Conservation (phyloP, 2,797 vertebrate species). For the Echeneis naucrates region DNA sequence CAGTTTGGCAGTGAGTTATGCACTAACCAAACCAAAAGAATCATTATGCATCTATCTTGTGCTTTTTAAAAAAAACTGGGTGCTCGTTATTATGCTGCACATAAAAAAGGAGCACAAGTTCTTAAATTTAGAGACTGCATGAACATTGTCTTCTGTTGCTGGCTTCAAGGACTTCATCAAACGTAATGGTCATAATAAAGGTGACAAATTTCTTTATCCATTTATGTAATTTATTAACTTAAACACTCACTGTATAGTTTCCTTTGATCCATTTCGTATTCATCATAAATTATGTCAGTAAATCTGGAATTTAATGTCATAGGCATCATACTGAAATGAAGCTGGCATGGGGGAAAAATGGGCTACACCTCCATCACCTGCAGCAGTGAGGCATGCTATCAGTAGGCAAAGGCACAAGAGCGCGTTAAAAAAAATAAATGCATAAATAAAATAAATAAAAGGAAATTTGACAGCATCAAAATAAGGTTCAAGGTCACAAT, state of each 20-base stretch:
- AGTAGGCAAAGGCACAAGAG: background rate
- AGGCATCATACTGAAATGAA: background rate
- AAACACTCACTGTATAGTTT: background rate
- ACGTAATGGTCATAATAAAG: background rate
- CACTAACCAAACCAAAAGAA: background rate
- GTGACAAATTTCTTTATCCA: background rate
- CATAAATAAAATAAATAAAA: no score
- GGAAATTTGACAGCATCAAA: slow-evolving; percentile 8
- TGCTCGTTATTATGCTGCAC: background rate
- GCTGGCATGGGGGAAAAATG: background rate
- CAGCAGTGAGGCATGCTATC: background rate
- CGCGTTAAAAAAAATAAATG: no score
- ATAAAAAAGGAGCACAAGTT: background rate
- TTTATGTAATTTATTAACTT: background rate
- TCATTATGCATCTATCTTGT: background rate
- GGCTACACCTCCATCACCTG: background rate
- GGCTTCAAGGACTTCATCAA: background rate
- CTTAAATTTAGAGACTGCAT: slow-evolving; percentile 4
- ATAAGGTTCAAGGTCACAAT: slow-evolving; percentile 23
- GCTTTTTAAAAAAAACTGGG: background rate
- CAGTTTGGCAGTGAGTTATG: background rate
- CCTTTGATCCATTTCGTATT: background rate
- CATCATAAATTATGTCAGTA: background rate
- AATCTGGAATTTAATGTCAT: background rate
- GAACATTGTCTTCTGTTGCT: background rate